A percentile compares a stretch with the other conserved stretches of the same genome.
phyloP scores from a whole-genome alignment of 1,140 invertebrate species.

The Aphaenogaster rudis region DNA sequence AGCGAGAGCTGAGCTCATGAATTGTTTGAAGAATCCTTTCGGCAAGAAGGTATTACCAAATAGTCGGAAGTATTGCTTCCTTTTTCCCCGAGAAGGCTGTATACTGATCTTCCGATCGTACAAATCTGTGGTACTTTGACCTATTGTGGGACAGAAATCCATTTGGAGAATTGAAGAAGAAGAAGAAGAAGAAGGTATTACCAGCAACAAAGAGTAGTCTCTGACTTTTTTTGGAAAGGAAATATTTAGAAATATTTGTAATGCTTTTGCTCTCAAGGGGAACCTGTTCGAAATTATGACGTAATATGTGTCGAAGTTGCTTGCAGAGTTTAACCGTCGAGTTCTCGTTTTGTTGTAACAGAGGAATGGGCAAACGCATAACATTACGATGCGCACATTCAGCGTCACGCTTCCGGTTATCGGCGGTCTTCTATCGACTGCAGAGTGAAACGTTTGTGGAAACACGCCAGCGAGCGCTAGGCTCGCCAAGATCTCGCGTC shows the following conservation, averaged over 20 bases:
- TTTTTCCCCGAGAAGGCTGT: no score
- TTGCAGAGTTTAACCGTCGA: neutral
- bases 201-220: neutral
- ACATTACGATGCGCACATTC: constrained; percentile 15
- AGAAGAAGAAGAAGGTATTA: neutral
- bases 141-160: no score
- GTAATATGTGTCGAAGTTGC: neutral
- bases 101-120: no score
- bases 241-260: neutral
- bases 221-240: neutral
- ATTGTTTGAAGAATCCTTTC: neutral
- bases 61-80: no score
- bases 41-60: neutral
- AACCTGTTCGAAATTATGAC: neutral
- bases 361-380: neutral
- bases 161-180: no score
- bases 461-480: constrained; percentile 61
- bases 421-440: constrained; percentile 10
- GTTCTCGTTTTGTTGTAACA: neutral
- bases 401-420: constrained; percentile 66
- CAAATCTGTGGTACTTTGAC: no score
- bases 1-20: neutral
- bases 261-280: neutral
- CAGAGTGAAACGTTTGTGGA: constrained; percentile 79
- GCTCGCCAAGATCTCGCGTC: constrained; percentile 70